Conservation (phyloP, 37 sponge, comb jelly and placozoan species). For the Beroe ovata region DNA sequence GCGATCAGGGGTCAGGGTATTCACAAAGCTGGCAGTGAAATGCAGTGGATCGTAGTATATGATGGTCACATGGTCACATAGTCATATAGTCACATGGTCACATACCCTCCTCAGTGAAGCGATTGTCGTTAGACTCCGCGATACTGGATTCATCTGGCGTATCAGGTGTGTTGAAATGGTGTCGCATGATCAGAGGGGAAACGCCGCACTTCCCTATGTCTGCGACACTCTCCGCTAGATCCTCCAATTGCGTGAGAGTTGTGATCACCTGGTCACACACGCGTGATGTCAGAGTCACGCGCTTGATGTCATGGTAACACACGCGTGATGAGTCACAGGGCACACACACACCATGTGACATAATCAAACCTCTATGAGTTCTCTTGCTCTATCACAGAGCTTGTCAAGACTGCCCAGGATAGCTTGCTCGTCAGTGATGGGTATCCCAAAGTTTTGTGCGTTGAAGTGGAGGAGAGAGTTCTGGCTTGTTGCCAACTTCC, state of each 20-base stretch:
- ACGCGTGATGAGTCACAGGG: too few species aligned
- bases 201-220: constrained; percentile 63
- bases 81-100: too few species aligned
- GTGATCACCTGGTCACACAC: constrained; percentile 31
- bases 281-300: background rate
- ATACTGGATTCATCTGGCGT: too few species aligned
- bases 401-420: constrained; percentile 53
- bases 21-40: too few species aligned
- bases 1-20: too few species aligned
- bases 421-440: constrained; percentile 49
- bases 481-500: constrained; percentile 15
- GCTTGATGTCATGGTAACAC: background rate
- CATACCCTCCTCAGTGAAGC: constrained; percentile 50
- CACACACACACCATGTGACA: background rate
- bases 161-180: background rate
- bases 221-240: constrained; percentile 49
- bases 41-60: too few species aligned
- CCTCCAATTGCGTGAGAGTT: constrained; percentile 41
- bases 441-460: constrained; percentile 62
- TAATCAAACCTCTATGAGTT: constrained; percentile 43
- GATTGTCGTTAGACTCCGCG: background rate
- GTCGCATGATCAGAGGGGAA: constrained; percentile 18
- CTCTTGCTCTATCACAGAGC: constrained; percentile 10
- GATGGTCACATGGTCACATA: too few species aligned
- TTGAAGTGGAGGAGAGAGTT: constrained; percentile 27